Conservation (phyloP, 2,113 vertebrate species). For the Numenius arquata region DNA sequence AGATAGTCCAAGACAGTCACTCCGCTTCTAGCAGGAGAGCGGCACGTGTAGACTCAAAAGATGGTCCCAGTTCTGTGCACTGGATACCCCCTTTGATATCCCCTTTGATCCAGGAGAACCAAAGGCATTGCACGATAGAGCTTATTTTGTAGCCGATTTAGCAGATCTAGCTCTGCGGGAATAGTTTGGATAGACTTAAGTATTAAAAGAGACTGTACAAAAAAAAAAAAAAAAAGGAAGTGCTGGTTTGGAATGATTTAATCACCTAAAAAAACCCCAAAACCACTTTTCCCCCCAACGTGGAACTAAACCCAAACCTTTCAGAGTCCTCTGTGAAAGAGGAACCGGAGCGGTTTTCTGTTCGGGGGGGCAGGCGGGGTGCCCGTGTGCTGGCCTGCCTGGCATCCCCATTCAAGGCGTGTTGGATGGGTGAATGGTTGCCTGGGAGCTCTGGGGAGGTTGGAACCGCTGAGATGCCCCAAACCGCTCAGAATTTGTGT, state of each 20-base stretch:
- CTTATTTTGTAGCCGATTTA: background rate
- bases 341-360: background rate
- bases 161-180: background rate
- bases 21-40: background rate
- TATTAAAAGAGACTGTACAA: background rate
- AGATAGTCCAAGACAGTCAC: background rate
- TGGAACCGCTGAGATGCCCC: background rate
- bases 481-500: conserved; percentile 36
- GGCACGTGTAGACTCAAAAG: background rate
- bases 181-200: background rate
- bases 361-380: background rate
- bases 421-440: conserved; percentile 42
- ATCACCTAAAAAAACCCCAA: background rate
- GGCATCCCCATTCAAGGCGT: background rate
- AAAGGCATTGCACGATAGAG: accelerated
- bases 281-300: background rate
- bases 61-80: background rate
- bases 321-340: conserved; percentile 8
- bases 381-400: background rate
- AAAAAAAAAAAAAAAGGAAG: background rate
- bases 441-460: background rate
- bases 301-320: background rate
- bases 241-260: background rate
- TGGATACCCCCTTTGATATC: background rate
- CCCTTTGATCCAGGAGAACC: background rate